Evolutionary conservation across 2,113 vertebrate species (phyloP), one percentile per base, ranked within the genome.

Genomic region (Heteronetta atricapilla): DNA sequence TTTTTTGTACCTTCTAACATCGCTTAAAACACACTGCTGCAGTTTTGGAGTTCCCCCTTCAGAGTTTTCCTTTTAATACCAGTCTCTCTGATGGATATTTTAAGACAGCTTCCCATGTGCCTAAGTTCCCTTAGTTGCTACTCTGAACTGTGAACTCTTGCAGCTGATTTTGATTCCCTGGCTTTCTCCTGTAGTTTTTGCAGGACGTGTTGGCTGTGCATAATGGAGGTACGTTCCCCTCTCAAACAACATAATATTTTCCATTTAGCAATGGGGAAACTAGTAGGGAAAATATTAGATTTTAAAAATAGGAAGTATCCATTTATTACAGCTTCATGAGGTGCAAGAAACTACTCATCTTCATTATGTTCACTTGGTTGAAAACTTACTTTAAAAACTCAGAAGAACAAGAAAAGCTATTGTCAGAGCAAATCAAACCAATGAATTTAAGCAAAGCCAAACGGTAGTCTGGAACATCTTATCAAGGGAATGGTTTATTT

Each of bases 381-480:
- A 77, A 82, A 93, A 81, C 40, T 53, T 31, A 55, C 44, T 88
- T 82, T 62, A 79, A 90, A 86, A 84, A 31, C 56, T 72, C 33
- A n/a, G 38, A 62, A n/a, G 64, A 91, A 72, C 28, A n/a, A 86
- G 58, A 18, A 59, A 19, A 56, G 16, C 36, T 83, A n/a, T 31
- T 87, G 73, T 89, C 76, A 95, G 68, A 90, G 52, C 42, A 7
- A 11, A 69, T 74, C 88, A 87, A 86, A 77, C 53, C 72, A 56
- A 72, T 4, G 14, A 42, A 82, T 64, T 67, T 62, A 89, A 74
- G 56, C 40, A 63, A 91, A 86, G 68, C 40, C 79, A 67, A 88
- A 74, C 56, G 13, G 50, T 1, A 87, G 31, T 50, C 48, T 87
- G 33, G 55, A 70, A 62, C 11, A 64, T 68, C 70, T 88, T 73